A percentile compares a stretch with the other conserved stretches of the same genome.
Conservation (phyloP, 1,140 invertebrate species). For the Plutomurus gul region DNA sequence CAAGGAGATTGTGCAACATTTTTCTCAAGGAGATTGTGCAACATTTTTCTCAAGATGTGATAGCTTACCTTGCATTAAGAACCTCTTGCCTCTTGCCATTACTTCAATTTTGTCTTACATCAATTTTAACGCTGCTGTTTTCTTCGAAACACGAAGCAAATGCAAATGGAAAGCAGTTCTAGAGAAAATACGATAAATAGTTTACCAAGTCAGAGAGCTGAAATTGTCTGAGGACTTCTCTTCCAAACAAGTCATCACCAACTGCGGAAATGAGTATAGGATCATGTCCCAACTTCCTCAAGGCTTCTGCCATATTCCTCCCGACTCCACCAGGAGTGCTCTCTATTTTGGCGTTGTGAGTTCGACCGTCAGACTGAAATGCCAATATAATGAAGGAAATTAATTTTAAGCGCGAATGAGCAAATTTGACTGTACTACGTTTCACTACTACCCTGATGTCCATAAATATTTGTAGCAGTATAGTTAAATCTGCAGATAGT, state of each 20-base stretch:
- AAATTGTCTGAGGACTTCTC: constrained; percentile 58
- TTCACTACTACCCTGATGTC: not conserved
- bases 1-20: no score
- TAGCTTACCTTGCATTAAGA: no score
- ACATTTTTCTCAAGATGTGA: no score
- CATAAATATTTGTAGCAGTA: no score
- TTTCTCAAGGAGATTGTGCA: no score
- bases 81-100: no score
- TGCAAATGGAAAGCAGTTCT: not conserved
- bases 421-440: not conserved
- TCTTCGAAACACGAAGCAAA: no score
- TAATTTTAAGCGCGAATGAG: not conserved
- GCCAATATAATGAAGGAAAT: not conserved
- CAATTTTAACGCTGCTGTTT: no score
- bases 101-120: no score
- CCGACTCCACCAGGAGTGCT: constrained; percentile 70
- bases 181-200: not conserved
- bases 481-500: no score
- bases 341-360: constrained; percentile 68
- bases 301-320: constrained; percentile 84
- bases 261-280: constrained; percentile 74
- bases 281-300: constrained; percentile 70
- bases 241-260: constrained; percentile 69
- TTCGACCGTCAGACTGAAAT: constrained; percentile 71
- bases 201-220: constrained; percentile 58